A percentile compares a stretch with the other conserved stretches of the same genome.
These are phyloP conservation scores for Limnodromus scolopaceus DNA, from an alignment of 2,797 vertebrate genomes.

Conservation along the genomic window DNA sequence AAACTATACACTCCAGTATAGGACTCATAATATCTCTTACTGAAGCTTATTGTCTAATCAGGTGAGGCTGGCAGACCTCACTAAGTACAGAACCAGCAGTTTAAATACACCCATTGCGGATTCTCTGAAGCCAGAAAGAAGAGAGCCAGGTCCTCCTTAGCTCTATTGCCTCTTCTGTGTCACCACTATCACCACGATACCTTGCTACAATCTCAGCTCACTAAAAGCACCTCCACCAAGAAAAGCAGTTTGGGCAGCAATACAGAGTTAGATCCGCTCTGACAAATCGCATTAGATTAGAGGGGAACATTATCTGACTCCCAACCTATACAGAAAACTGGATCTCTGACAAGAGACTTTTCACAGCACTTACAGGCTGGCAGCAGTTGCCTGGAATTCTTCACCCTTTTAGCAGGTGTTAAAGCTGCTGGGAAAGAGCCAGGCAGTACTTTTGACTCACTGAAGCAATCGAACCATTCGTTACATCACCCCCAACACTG, in stretches of 20 bases:
- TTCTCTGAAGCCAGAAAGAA: background rate
- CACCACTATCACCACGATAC: background rate
- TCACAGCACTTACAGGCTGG: conserved; percentile 32
- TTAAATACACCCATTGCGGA: background rate
- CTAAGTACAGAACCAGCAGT: background rate
- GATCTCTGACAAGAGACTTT: conserved; percentile 49
- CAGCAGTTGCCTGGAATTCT: conserved; percentile 41
- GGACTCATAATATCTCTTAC: background rate
- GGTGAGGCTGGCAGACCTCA: background rate
- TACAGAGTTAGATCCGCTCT: background rate
- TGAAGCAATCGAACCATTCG: background rate
- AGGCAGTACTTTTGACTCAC: conserved; percentile 11
- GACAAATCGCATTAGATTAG: background rate
- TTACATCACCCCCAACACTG: conserved; percentile 22
- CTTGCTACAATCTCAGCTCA: background rate
- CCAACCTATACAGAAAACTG: background rate
- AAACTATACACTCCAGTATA: background rate
- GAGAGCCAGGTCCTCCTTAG: background rate
- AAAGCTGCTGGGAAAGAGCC: conserved; percentile 43
- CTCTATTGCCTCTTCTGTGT: background rate
- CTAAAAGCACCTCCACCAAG: background rate
- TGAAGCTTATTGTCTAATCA: background rate
- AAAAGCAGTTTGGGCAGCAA: background rate
- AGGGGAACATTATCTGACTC: background rate
- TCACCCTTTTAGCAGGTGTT: conserved; percentile 63